A percentile compares a stretch with the other conserved stretches of the same genome.
phyloP scores from a whole-genome alignment of 2,113 vertebrate species.

The Seriola aureovittata region DNA sequence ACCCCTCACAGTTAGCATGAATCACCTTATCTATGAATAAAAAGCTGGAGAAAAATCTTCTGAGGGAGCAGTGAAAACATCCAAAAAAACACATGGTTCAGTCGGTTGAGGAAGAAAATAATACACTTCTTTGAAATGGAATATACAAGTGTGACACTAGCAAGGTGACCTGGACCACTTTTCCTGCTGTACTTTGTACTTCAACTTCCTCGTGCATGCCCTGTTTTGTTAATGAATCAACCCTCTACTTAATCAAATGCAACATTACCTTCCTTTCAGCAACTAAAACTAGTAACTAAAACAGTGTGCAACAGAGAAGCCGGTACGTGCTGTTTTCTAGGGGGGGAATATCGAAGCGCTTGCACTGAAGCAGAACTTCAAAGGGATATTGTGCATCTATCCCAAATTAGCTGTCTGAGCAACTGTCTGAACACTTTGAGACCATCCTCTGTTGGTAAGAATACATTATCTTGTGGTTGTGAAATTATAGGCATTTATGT shows the following conservation, averaged over 20 bases:
- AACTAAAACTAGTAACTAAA: slow-evolving; percentile 45
- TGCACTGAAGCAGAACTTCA: slow-evolving; percentile 71
- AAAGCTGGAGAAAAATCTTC: slow-evolving; percentile 21
- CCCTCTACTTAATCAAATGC: slow-evolving; percentile 65
- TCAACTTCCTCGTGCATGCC: slow-evolving; percentile 24
- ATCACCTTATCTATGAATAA: slow-evolving; percentile 50
- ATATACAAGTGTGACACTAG: slow-evolving; percentile 15
- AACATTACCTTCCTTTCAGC: slow-evolving; percentile 63
- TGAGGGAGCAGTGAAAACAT: slow-evolving; percentile 16
- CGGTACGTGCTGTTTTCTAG: slow-evolving; percentile 53
- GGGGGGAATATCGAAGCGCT: slow-evolving; percentile 35
- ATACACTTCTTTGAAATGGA: slow-evolving; percentile 41
- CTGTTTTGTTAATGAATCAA: slow-evolving; percentile 58
- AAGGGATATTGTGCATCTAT: slow-evolving; percentile 75
- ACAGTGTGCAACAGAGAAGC: slow-evolving; percentile 47
- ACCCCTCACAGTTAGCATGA: slow-evolving; percentile 38
- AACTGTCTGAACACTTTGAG: slow-evolving; percentile 70
- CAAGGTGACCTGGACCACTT: slow-evolving; percentile 48
- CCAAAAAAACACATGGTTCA: slow-evolving; percentile 7
- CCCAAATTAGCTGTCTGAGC: slow-evolving; percentile 74
- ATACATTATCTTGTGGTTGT: slow-evolving; percentile 72
- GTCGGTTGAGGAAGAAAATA: slow-evolving; percentile 23
- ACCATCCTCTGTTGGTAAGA: slow-evolving; percentile 72
- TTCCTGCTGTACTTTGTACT: slow-evolving; percentile 32
- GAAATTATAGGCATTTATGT: slow-evolving; percentile 72